Conservation (phyloP, 1,140 invertebrate species). For the Penaeus japonicus region DNA sequence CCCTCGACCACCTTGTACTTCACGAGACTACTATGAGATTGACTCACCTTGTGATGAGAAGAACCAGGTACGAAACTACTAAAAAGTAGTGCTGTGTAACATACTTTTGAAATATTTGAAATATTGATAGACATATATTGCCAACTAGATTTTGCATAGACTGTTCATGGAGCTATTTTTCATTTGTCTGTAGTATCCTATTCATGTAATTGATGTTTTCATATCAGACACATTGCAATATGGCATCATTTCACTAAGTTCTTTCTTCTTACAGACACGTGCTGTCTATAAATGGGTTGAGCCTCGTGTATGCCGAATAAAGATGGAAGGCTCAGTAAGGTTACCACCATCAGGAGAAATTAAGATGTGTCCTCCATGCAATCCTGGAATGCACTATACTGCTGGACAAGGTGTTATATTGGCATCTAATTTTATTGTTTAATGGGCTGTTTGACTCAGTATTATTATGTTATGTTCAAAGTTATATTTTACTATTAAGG, state of each 20-base stretch:
- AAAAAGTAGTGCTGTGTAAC: not conserved
- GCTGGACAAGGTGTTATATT: constrained; percentile 60
- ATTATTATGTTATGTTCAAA: too few relatives aligned
- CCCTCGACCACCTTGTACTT: constrained; percentile 67
- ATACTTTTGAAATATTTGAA: not conserved
- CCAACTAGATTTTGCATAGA: too few relatives aligned
- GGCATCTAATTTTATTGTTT: too few relatives aligned
- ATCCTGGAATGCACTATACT: constrained; percentile 69
- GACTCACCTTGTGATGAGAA: constrained; percentile 67
- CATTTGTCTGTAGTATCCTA: too few relatives aligned
- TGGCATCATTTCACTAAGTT: not conserved
- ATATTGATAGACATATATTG: not conserved
- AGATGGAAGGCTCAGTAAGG: constrained; percentile 62
- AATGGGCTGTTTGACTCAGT: too few relatives aligned
- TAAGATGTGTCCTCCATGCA: constrained; percentile 69
- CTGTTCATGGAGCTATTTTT: too few relatives aligned
- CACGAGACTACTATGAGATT: constrained; percentile 69
- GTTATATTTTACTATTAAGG: too few relatives aligned
- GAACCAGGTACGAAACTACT: constrained; percentile 58
- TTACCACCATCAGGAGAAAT: constrained; percentile 64
- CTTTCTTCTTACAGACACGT: constrained; percentile 62
- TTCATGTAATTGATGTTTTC: too few relatives aligned
- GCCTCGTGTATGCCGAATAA: constrained; percentile 68
- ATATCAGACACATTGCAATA: too few relatives aligned
- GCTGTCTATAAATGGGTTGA: constrained; percentile 69